phyloP scores from a whole-genome alignment of 2,113 vertebrate species.

The Corydoras sp. region DNA sequence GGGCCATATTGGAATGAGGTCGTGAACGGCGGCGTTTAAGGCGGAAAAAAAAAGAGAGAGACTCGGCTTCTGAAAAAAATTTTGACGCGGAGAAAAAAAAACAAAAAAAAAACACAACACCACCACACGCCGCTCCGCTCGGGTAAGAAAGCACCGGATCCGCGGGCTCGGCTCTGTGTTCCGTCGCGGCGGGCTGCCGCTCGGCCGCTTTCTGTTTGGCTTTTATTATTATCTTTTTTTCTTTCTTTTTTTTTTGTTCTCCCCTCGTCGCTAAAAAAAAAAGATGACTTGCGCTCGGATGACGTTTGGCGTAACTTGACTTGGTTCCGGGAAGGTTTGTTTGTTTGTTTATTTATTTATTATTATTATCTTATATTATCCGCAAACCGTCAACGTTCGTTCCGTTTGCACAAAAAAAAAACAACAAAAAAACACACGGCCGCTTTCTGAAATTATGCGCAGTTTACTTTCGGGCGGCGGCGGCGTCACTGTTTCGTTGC shows the following conservation, averaged over 20 bases:
- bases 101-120: too few species aligned
- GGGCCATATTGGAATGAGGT: constrained; percentile 95
- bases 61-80: constrained; percentile 70
- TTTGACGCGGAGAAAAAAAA: constrained; percentile 78
- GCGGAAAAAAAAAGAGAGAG: constrained; percentile 69
- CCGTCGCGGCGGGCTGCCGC: constrained; percentile 36
- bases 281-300: constrained; percentile 62
- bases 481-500: constrained; percentile 10
- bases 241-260: constrained; percentile 48
- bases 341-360: constrained; percentile 38
- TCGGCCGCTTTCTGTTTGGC: constrained; percentile 31
- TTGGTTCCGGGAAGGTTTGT: constrained; percentile 63
- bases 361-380: constrained; percentile 37
- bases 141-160: constrained; percentile 64
- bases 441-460: not conserved
- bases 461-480: constrained; percentile 9
- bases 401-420: not conserved
- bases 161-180: constrained; percentile 32
- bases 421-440: too few species aligned
- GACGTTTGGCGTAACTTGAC: constrained; percentile 71
- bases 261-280: constrained; percentile 62
- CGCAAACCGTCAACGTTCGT: constrained; percentile 3
- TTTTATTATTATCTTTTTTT: not conserved
- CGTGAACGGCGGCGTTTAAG: constrained; percentile 72
- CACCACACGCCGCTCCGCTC: constrained; percentile 63